Percentiles rank a stretch among this genome's conserved stretches.
Conservation (phyloP, 2,888 invertebrate genomes). For the Lordiphosa andalusiaca region DNA sequence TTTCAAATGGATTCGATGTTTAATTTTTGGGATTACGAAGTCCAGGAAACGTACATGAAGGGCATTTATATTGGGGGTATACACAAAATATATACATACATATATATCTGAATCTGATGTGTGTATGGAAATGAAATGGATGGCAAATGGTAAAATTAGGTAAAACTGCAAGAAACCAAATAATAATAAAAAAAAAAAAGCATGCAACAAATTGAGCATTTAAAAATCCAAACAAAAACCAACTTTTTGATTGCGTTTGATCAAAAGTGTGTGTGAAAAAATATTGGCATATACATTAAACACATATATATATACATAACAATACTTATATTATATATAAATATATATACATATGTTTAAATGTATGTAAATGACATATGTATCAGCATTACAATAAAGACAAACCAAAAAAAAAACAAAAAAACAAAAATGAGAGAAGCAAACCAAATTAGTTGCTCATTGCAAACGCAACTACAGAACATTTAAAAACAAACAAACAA, state of each 20-base stretch:
- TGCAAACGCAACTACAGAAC: constrained; percentile 49
- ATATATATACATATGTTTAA: constrained; percentile 60
- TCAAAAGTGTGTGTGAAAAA: constrained; percentile 58
- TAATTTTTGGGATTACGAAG: constrained; percentile 41
- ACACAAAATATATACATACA: constrained; percentile 24
- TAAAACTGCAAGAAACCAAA: constrained; percentile 38
- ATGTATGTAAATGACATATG: constrained; percentile 36
- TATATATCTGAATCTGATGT: constrained; percentile 30
- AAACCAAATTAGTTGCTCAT: constrained; percentile 57
- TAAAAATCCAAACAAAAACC: constrained; percentile 39
- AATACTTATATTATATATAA: constrained; percentile 63
- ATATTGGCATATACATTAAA: constrained; percentile 65
- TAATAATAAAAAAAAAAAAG: constrained; percentile 39
- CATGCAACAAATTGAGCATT: constrained; percentile 67
- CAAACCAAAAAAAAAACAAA: constrained; percentile 6
- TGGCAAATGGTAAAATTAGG: constrained; percentile 37
- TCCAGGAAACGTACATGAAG: constrained; percentile 31
- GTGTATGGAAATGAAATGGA: constrained; percentile 38
- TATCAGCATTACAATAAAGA: constrained; percentile 59
- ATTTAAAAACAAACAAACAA: constrained; percentile 30
- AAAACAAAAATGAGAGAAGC: constrained; percentile 11
- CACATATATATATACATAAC: constrained; percentile 56
- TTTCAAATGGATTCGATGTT: constrained; percentile 58
- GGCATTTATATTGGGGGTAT: constrained; percentile 48
- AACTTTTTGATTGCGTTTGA: constrained; percentile 72